A percentile compares a stretch with the other conserved stretches of the same genome.
Evolutionary conservation across 2,888 invertebrate species (phyloP).

Genomic region (Lepidocyrtinus sp.): DNA sequence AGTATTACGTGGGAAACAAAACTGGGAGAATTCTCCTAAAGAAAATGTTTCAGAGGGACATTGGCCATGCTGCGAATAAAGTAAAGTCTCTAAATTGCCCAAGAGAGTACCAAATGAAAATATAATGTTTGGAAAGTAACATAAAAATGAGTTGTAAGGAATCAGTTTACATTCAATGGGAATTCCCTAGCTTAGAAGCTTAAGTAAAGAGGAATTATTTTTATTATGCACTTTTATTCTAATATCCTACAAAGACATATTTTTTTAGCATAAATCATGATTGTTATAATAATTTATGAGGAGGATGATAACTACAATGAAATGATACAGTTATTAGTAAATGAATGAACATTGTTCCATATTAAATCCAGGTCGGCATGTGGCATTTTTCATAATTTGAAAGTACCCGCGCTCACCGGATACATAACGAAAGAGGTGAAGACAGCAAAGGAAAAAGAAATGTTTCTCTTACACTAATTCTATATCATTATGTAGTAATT

Average conservation of each 20-base stretch:
- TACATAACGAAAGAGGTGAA: constrained; percentile 20
- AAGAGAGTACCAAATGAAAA: constrained; percentile 33
- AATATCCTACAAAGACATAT: background rate
- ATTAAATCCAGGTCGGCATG: background rate
- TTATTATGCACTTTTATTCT: too few relatives aligned
- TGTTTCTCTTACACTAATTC: constrained; percentile 17
- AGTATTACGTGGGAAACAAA: background rate
- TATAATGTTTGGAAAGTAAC: background rate
- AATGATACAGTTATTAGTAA: background rate
- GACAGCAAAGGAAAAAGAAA: constrained; percentile 32
- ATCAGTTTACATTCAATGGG: too few relatives aligned
- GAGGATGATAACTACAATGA: background rate
- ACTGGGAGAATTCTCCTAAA: constrained; percentile 7
- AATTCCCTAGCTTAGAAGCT: too few relatives aligned
- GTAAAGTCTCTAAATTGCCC: constrained; percentile 49
- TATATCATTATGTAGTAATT: constrained; percentile 4
- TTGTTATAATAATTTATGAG: background rate
- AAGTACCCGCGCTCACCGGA: constrained; percentile 38
- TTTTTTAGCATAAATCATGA: background rate
- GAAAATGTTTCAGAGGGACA: constrained; percentile 38
- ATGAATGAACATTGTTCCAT: background rate
- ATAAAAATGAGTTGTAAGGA: background rate
- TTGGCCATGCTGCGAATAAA: constrained; percentile 38
- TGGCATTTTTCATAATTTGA: constrained; percentile 32
- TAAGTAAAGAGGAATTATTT: too few relatives aligned